phyloP scores from a whole-genome alignment of 2,797 vertebrate species.

The Chaetodon trifasciatus region DNA sequence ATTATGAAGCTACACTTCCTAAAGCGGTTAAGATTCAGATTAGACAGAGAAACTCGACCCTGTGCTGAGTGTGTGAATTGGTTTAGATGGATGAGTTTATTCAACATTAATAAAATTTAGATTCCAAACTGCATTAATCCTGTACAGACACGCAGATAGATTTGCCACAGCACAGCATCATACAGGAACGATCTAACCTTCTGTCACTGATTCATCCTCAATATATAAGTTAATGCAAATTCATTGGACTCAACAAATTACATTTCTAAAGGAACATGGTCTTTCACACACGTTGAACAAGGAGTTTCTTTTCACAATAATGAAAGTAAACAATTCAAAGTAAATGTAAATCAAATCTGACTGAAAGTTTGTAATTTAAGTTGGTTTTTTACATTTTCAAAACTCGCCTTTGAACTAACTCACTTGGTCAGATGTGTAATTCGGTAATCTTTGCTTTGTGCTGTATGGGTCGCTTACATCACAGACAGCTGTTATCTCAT shows the following conservation, averaged over 20 bases:
- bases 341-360: no score
- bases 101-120: constrained; percentile 3
- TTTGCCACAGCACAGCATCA: neutral
- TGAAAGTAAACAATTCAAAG: no score
- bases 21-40: constrained; percentile 4
- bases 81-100: neutral
- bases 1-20: constrained; percentile 25
- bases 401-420: no score
- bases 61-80: neutral
- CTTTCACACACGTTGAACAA: no score
- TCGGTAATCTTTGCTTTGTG: no score
- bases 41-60: neutral
- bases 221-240: neutral
- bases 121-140: neutral
- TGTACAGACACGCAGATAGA: neutral
- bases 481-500: neutral
- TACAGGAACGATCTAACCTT: no score
- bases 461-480: neutral
- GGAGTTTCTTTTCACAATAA: no score
- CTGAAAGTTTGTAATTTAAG: no score
- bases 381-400: no score
- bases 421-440: no score
- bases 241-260: neutral
- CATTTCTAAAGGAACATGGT: neutral
- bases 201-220: neutral